These are phyloP conservation scores for Drosophila miranda DNA, from an alignment of 1,140 invertebrate species.

Conservation along the genomic window DNA sequence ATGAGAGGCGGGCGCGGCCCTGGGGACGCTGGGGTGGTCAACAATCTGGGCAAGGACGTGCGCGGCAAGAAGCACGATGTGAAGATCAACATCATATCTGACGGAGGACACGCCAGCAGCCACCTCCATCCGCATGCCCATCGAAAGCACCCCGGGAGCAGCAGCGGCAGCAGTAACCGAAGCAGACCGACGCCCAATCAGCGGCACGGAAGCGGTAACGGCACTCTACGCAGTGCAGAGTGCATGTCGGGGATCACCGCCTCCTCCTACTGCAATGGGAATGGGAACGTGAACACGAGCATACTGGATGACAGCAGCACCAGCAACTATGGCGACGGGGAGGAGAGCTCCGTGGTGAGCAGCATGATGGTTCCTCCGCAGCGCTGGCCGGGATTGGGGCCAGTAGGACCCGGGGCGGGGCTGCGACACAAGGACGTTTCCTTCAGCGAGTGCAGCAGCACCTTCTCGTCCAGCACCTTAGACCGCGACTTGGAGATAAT, in stretches of 20 bases:
- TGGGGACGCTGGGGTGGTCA: conserved; percentile 63
- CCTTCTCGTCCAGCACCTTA: conserved; percentile 75
- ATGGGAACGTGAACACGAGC: background rate
- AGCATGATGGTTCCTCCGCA: conserved; percentile 74
- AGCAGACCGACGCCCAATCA: conserved; percentile 18
- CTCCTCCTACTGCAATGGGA: conserved; percentile 76
- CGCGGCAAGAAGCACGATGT: conserved; percentile 76
- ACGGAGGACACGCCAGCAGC: conserved; percentile 42
- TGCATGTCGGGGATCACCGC: conserved; percentile 72
- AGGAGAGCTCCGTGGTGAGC: conserved; percentile 78
- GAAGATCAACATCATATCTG: conserved; percentile 78
- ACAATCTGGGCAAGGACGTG: conserved; percentile 67
- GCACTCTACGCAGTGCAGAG: conserved; percentile 46
- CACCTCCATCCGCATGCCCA: conserved; percentile 8
- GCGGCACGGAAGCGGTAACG: conserved; percentile 5
- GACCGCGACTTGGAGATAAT: conserved; percentile 80
- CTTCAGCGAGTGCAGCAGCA: conserved; percentile 76
- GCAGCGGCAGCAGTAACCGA: conserved; percentile 43
- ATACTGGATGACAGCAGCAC: conserved; percentile 71
- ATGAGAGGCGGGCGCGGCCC: conserved; percentile 45
- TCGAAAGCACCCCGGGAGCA: conserved; percentile 28
- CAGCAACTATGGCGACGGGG: conserved; percentile 77
- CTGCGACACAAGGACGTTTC: conserved; percentile 69
- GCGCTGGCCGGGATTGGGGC: conserved; percentile 41
- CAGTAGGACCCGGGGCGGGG: background rate